Base-by-base conservation (phyloP, 2,113 vertebrate species). In the Trichomycterus rosablanca region DNA sequence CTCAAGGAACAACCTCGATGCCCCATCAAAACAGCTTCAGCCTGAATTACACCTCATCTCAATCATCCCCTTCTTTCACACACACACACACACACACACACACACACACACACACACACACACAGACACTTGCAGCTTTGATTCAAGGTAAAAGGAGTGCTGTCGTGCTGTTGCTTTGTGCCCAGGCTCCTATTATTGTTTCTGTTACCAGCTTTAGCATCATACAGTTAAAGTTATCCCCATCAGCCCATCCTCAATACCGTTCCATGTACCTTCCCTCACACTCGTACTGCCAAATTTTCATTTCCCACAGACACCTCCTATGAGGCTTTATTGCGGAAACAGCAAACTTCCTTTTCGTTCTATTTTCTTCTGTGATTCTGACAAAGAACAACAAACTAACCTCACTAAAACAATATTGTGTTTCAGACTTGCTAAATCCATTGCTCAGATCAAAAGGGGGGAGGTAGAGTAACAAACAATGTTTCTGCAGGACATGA, bases 321-420 rank as follows among this genome's bases (percentile, higher is more conserved):
- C 34, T 46, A 49, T 30, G 26, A 44, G 26, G 11, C 15, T 59
- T 59, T 34, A 18, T 6, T 28, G 30, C 16, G 35, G 20, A 53
- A 58, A n/a, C n/a, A n/a, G n/a, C 16, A 57, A 18, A 24, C 28
- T 28, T 16, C 11, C 12, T 40, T 55, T 18, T 52, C 24, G 30
- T 26, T 40, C 37, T n/a, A 55, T 5, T 15, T 23, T 54, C 67
- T 42, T 53, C 60, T 3, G 10, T 4, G 8, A 26, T 40, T 14
- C 51, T 50, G 50, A 46, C 15, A 52, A 57, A 53, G 14, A 72
- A 66, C 32, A 15, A 45, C 26, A 20, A n/a, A n/a, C n/a, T n/a
- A n/a, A n/a, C n/a, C 28, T 23, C 59, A 71, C 45, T 67, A 70
- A 76, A 76, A 45, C 65, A n/a, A n/a, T n/a, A n/a, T n/a, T n/a